Evolutionary conservation across 2,888 invertebrate genomes (phyloP), one percentile per base, ranked within the genome.

Genomic region (Schizotus pectinicornis): DNA sequence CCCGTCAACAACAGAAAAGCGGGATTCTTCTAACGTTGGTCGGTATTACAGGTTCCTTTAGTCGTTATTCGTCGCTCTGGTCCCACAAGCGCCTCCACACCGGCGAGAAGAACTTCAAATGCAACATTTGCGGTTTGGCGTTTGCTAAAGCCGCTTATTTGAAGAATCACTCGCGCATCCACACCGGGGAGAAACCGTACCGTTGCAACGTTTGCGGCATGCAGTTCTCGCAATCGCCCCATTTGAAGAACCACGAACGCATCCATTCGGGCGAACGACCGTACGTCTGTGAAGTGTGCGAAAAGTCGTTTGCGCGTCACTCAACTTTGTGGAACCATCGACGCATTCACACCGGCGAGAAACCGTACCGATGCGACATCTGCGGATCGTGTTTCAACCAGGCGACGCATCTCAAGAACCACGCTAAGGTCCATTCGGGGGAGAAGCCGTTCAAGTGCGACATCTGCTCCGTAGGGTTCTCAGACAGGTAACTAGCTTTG

Each of bases 351-450:
- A 93, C 93, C 0, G 93, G 93, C 11, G 90, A 91, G 82, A 93
- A 93, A 75, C 93, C 93, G 0, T 92, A 92, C 56, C 89, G 92
- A 75, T 93, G 93, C 78, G 91, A 91, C 66, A 91, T 90, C 51
- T 94, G 93, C 75, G 92, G 92, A n/a, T 92, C 91, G 14, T 92
- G 92, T 54, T 94, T 94, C 77, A 93, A 92, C 77, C 93, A 93
- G 79, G 93, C 93, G 22, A 93, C 93, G 30, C 93, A 93, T 79
- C 82, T 93, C 58, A 93, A 93, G 78, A 94, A 93, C 78, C 93
- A 94, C 74, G 92, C 92, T 47, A 93, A 93, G 80, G 86, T 91
- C 56, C 91, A 91, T 79, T 90, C 90, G 0, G 91, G 91, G 1
- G 90, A 91, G 79, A 91, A 91, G 70, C 91, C 91, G 0, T 90